Conservation (phyloP, 1,140 invertebrate species). For the Eupristina koningsbergeri region DNA sequence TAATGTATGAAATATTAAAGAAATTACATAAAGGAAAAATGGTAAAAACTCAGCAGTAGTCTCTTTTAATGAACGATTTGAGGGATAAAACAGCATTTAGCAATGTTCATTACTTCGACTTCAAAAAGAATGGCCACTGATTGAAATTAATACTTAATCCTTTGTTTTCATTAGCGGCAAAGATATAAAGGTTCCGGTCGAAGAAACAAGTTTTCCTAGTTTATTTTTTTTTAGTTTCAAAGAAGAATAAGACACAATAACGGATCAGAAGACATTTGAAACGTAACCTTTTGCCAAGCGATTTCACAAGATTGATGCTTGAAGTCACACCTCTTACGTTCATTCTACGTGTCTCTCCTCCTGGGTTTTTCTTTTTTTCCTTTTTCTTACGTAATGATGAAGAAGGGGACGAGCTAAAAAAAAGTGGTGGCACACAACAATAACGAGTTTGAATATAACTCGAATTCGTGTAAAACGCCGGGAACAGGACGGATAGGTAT, state of each 20-base stretch:
- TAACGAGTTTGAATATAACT: conserved; percentile 27
- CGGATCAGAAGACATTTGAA: conserved; percentile 2
- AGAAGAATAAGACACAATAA: not conserved
- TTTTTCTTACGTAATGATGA: not conserved
- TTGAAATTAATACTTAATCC: conserved; percentile 12
- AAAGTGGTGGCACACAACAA: not conserved
- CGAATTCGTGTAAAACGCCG: not conserved
- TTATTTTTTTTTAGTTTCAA: not conserved
- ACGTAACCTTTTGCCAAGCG: conserved; percentile 28
- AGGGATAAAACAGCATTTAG: not conserved
- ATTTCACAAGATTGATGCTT: conserved; percentile 41
- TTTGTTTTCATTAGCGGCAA: not conserved
- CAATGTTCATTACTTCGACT: not conserved
- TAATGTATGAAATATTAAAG: too few relatives aligned
- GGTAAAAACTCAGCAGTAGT: not conserved
- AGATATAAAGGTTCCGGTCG: not conserved
- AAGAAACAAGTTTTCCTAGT: conserved; percentile 2
- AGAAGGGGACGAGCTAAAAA: not conserved
- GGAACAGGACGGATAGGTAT: not conserved
- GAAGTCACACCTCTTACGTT: not conserved
- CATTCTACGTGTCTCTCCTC: not conserved
- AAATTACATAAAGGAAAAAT: not conserved
- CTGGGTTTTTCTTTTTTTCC: not conserved
- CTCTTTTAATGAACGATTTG: too few relatives aligned
- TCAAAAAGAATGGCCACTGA: not conserved